phyloP scores from a whole-genome alignment of 2,113 vertebrate species.

The Halcyon malimbica region DNA sequence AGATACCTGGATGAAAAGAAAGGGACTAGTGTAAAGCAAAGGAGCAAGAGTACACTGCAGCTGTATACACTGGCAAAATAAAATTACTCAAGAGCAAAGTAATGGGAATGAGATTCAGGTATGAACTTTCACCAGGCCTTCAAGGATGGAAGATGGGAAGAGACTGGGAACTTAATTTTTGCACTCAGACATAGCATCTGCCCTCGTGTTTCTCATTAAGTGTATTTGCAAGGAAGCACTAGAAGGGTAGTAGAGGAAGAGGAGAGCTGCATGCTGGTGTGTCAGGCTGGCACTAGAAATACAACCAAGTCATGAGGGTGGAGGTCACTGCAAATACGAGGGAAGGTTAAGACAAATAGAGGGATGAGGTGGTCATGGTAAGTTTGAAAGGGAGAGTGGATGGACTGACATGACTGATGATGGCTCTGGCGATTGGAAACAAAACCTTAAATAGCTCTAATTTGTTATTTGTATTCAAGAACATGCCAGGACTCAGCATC shows the following conservation, averaged over 20 bases:
- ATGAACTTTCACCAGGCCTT: background rate
- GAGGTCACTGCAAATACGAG: background rate
- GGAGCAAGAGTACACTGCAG: background rate
- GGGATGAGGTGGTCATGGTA: background rate
- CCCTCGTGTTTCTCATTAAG: background rate
- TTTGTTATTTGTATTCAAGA: conserved; percentile 16
- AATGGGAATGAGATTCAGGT: background rate
- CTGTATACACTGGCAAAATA: background rate
- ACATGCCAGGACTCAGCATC: background rate
- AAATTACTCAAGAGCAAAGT: background rate
- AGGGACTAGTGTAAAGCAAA: background rate
- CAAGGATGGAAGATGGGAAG: background rate
- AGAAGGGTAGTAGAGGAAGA: background rate
- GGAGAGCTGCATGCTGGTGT: background rate
- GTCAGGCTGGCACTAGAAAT: background rate
- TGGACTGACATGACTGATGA: background rate
- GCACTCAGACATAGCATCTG: background rate
- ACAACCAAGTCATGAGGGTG: background rate
- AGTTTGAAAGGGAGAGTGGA: conserved; percentile 18
- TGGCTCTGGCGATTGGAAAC: background rate
- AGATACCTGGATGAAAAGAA: background rate
- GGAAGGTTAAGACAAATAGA: background rate
- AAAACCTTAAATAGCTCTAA: conserved; percentile 10
- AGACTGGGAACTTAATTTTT: background rate
- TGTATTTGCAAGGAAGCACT: background rate